A percentile compares a stretch with the other conserved stretches of the same genome.
Evolutionary conservation across 1,140 invertebrate species (phyloP).

Genomic region (Lysiphlebus fabarum): DNA sequence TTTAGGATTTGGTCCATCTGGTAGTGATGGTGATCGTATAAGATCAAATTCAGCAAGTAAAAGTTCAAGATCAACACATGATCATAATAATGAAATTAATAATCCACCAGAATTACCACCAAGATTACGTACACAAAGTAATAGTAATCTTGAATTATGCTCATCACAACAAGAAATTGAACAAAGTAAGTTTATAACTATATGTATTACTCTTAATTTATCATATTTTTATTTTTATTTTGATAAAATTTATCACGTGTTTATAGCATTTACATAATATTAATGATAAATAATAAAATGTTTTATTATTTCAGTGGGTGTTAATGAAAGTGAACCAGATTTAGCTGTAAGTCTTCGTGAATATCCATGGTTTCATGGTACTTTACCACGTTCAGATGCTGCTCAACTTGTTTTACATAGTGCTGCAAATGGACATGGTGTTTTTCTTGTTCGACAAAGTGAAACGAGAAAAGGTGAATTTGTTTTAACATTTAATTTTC

Average conservation of each 20-base stretch:
- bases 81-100: slow-evolving; percentile 49
- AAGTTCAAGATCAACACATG: slow-evolving; percentile 40
- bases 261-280: neutral
- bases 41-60: slow-evolving; percentile 52
- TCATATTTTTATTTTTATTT: neutral
- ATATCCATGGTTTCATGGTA: slow-evolving; percentile 98
- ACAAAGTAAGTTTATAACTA: slow-evolving; percentile 43
- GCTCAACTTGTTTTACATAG: slow-evolving; percentile 88
- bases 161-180: slow-evolving; percentile 57
- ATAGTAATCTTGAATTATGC: slow-evolving; percentile 62
- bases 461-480: slow-evolving; percentile 95
- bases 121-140: slow-evolving; percentile 55
- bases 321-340: slow-evolving; percentile 59
- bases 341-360: slow-evolving; percentile 72
- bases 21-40: slow-evolving; percentile 40
- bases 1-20: slow-evolving; percentile 37
- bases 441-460: slow-evolving; percentile 92
- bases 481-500: slow-evolving; percentile 97
- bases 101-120: slow-evolving; percentile 70
- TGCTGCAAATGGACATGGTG: slow-evolving; percentile 83
- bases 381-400: slow-evolving; percentile 84
- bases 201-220: neutral
- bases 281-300: neutral
- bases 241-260: neutral
- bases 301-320: slow-evolving; percentile 35